Conservation (phyloP, 2,888 invertebrate species). For the Hybos culiciformis region DNA sequence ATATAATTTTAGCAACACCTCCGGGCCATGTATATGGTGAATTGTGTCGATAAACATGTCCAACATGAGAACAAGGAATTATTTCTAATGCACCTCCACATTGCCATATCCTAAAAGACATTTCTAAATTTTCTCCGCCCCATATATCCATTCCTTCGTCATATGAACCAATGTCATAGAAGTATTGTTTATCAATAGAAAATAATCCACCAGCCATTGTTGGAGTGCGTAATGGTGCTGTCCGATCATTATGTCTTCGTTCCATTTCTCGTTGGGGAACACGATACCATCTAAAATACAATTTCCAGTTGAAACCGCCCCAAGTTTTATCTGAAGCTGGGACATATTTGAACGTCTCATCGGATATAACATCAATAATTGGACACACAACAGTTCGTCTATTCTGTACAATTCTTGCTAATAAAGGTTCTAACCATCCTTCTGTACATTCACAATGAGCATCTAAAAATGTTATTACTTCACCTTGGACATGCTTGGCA, state of each 20-base stretch:
- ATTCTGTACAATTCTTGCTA: slow-evolving; percentile 70
- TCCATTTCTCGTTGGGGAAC: slow-evolving; percentile 30
- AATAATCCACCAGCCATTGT: slow-evolving; percentile 99
- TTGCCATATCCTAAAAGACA: slow-evolving; percentile 85
- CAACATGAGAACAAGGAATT: slow-evolving; percentile 88
- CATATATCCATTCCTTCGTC: slow-evolving; percentile 91
- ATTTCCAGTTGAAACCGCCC: slow-evolving; percentile 53
- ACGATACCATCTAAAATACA: slow-evolving; percentile 85
- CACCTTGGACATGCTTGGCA: slow-evolving; percentile 65
- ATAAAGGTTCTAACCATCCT: slow-evolving; percentile 79
- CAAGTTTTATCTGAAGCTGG: slow-evolving; percentile 35
- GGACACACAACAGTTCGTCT: slow-evolving; percentile 74
- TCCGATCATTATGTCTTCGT: slow-evolving; percentile 19
- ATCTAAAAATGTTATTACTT: slow-evolving; percentile 75
- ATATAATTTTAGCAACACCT: slow-evolving; percentile 79
- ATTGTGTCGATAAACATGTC: slow-evolving; percentile 82
- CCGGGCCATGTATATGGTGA: slow-evolving; percentile 80
- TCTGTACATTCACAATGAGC: slow-evolving; percentile 77
- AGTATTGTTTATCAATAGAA: slow-evolving; percentile 83
- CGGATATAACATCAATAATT: slow-evolving; percentile 88
- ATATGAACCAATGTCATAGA: slow-evolving; percentile 89
- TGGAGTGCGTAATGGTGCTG: slow-evolving; percentile 49
- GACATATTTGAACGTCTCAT: slow-evolving; percentile 35
- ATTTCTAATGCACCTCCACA: slow-evolving; percentile 87
- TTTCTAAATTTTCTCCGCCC: slow-evolving; percentile 96